Percentiles rank a stretch among this genome's conserved stretches.
Conservation (phyloP, 2,113 vertebrate species). For the Ictalurus furcatus region DNA sequence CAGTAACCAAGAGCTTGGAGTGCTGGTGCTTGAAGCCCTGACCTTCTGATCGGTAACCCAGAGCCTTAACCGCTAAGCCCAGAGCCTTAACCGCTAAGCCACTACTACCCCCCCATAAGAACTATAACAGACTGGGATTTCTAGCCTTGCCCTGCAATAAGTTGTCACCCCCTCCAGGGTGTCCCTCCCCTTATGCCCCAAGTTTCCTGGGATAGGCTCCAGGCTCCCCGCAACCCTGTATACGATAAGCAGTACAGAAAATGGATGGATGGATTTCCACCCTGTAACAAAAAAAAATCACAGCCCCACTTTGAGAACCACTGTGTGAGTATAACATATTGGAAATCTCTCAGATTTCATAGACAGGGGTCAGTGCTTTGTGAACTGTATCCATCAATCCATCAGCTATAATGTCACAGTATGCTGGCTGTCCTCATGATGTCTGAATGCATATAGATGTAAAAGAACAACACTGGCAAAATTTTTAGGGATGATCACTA, state of each 20-base stretch:
- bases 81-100: too few species aligned
- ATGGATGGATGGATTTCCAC: neutral
- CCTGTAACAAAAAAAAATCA: neutral
- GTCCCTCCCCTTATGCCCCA: too few species aligned
- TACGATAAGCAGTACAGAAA: too few species aligned
- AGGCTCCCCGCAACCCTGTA: too few species aligned
- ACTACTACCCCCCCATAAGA: too few species aligned
- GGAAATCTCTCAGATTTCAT: neutral
- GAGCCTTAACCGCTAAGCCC: too few species aligned
- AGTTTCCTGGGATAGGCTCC: too few species aligned
- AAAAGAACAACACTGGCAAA: constrained; percentile 35
- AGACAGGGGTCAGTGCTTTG: neutral
- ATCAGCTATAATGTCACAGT: neutral
- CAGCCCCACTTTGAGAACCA: neutral
- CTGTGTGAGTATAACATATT: neutral
- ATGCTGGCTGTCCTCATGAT: neutral
- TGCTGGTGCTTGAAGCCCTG: too few species aligned
- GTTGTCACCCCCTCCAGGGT: too few species aligned
- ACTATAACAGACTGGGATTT: neutral
- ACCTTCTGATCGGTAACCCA: too few species aligned
- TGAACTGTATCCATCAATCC: neutral
- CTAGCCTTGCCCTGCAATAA: neutral
- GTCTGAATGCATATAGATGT: constrained; percentile 9
- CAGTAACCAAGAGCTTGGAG: too few species aligned
- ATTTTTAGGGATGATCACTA: constrained; percentile 40